Evolutionary conservation across 2,797 vertebrate genomes (phyloP).

Genomic region (Hemitrygon akajei): DNA sequence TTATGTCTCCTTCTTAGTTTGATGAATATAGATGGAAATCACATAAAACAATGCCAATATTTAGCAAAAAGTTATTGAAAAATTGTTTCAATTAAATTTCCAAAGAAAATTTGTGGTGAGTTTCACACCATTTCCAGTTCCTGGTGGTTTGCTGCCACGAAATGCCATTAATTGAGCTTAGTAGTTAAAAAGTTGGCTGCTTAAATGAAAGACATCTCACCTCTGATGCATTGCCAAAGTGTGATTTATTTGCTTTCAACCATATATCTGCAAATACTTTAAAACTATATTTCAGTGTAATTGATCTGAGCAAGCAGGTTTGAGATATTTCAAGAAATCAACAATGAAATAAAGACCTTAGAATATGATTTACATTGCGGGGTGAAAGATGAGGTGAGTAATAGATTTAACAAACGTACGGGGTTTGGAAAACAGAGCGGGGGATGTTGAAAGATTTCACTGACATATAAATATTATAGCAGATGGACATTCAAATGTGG

Average conservation of each 20-base stretch:
- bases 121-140: not conserved
- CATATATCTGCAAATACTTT: conserved; percentile 17
- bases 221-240: not conserved
- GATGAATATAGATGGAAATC: not conserved
- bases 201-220: not conserved
- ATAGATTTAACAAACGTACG: not conserved
- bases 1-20: not conserved
- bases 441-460: not conserved
- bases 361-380: conserved; percentile 9
- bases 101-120: not conserved
- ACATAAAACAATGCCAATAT: not conserved
- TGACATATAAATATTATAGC: not conserved
- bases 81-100: not conserved
- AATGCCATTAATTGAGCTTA: not conserved
- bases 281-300: conserved; percentile 17
- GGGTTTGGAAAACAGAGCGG: not conserved
- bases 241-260: conserved; percentile 2
- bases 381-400: not conserved
- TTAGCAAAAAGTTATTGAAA: not conserved
- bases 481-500: not conserved
- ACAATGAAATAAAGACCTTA: not conserved
- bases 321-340: not conserved
- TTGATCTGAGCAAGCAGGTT: not conserved
- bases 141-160: not conserved
- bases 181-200: not conserved